These are phyloP conservation scores for Trachops cirrhosus DNA, from an alignment of 2,797 vertebrate genomes.

Conservation along the genomic window DNA sequence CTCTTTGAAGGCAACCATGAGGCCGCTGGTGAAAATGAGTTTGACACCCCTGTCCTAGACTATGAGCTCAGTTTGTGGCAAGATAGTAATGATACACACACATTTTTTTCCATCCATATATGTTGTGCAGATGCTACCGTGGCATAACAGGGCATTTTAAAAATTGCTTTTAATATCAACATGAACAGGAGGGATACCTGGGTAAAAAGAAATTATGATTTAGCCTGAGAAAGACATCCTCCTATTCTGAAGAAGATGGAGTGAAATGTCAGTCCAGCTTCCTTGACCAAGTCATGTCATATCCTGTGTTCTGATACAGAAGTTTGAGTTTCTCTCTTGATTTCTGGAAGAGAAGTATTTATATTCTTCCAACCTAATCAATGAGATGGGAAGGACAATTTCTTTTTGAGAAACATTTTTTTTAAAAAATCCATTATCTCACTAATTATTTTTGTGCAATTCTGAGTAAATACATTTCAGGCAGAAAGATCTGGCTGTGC, in stretches of 20 bases:
- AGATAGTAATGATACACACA: neutral
- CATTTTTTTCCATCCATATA: neutral
- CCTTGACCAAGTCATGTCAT: neutral
- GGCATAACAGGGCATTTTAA: neutral
- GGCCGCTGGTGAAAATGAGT: no score
- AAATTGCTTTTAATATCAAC: neutral
- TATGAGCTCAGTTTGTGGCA: neutral
- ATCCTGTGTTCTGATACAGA: neutral
- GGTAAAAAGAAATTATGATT: neutral
- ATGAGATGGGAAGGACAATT: neutral
- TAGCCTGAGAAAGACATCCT: neutral
- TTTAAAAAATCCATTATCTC: conserved; percentile 2
- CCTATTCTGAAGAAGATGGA: neutral
- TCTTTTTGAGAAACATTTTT: conserved; percentile 29
- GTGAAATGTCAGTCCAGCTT: neutral
- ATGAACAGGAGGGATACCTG: no score
- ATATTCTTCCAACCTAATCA: neutral
- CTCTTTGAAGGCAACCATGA: no score
- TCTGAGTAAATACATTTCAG: conserved; percentile 41
- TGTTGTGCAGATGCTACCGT: neutral
- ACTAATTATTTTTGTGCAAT: neutral
- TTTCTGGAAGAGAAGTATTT: neutral
- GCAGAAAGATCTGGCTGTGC: neutral
- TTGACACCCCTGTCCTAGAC: neutral
- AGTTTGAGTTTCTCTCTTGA: neutral